These are phyloP conservation scores for Oreochromis mossambicus DNA, from an alignment of 2,797 vertebrate genomes.

Conservation along the genomic window DNA sequence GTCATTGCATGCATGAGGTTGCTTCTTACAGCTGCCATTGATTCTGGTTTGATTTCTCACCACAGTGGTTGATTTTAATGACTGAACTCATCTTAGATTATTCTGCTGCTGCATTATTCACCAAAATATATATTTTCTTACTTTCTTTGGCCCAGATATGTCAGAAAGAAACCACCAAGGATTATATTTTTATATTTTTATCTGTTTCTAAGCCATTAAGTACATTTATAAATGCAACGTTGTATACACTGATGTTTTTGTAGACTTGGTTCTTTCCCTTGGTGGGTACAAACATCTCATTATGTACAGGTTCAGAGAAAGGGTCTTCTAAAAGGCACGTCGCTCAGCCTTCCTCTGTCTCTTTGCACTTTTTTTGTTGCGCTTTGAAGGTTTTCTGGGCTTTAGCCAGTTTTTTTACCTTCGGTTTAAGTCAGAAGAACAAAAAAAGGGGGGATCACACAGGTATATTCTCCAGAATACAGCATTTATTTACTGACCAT, in stretches of 20 bases:
- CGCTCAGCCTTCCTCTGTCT: neutral
- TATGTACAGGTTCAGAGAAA: neutral
- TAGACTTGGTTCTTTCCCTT: neutral
- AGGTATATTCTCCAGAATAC: neutral
- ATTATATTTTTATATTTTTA: neutral
- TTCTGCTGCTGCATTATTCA: slow-evolving; percentile 17
- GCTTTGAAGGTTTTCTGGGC: neutral
- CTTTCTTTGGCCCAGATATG: neutral
- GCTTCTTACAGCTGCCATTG: slow-evolving; percentile 32
- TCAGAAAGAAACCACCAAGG: neutral
- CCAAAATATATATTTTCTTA: neutral
- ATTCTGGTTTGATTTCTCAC: slow-evolving; percentile 18
- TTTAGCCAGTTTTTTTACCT: neutral
- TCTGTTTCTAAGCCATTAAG: neutral
- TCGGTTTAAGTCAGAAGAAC: neutral
- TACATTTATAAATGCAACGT: neutral
- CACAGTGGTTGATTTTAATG: neutral
- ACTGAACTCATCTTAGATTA: neutral
- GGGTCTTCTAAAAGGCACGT: neutral
- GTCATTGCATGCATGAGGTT: slow-evolving; percentile 39
- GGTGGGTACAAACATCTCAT: neutral
- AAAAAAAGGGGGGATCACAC: neutral
- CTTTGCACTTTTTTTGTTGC: neutral
- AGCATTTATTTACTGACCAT: neutral
- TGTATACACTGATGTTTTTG: neutral